These are phyloP conservation scores for Escarpia spicata DNA, from an alignment of 2,888 invertebrate species.

Conservation along the genomic window DNA sequence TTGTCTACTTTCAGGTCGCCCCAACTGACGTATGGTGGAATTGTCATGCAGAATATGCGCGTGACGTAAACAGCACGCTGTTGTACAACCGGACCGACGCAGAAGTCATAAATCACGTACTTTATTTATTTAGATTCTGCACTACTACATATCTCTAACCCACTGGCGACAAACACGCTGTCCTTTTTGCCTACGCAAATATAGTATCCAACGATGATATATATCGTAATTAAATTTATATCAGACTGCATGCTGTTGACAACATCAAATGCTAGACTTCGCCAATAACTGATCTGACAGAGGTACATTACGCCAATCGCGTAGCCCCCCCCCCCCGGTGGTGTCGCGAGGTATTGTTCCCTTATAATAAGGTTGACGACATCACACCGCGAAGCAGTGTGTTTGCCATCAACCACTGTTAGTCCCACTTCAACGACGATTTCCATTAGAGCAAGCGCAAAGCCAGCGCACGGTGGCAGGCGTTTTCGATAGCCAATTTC, in stretches of 20 bases:
- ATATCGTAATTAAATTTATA: not conserved
- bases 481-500: not conserved
- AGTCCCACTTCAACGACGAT: not conserved
- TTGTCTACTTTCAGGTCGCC: not conserved
- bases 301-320: not conserved
- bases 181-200: not conserved
- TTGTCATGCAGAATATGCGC: no score
- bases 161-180: not conserved
- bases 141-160: not conserved
- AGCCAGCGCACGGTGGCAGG: not conserved
- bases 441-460: not conserved
- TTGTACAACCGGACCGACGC: not conserved
- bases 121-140: not conserved
- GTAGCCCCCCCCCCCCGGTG: not conserved
- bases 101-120: not conserved
- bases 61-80: no score
- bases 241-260: not conserved
- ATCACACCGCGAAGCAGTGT: not conserved
- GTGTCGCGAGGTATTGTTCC: constrained; percentile 1
- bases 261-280: not conserved
- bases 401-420: not conserved
- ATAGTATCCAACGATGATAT: not conserved
- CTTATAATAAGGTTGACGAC: not conserved
- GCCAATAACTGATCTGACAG: not conserved
- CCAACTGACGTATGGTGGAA: not conserved